A percentile compares a stretch with the other conserved stretches of the same genome.
Evolutionary conservation across 2,797 vertebrate species (phyloP).

Genomic region (Macrochelys suwanniensis): DNA sequence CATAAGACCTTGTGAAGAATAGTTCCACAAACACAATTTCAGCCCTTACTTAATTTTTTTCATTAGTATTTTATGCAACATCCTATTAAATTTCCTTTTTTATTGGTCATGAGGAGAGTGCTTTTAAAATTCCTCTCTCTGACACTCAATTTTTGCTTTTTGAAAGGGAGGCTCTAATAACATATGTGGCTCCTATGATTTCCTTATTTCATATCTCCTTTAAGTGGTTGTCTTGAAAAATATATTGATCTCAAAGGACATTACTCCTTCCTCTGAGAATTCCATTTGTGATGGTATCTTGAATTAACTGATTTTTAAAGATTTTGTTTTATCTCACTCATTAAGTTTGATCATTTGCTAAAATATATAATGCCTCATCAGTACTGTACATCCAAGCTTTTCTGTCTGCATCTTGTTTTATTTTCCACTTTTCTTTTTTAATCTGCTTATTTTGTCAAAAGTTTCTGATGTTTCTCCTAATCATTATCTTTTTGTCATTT

Average conservation of each 20-base stretch:
- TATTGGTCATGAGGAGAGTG: neutral
- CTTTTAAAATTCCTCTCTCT: neutral
- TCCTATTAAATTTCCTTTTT: neutral
- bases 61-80: neutral
- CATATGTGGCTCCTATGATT: neutral
- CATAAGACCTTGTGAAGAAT: neutral
- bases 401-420: neutral
- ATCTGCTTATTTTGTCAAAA: neutral
- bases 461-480: neutral
- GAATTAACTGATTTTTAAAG: neutral
- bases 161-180: neutral
- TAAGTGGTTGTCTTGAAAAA: conserved; percentile 44
- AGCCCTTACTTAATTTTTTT: neutral
- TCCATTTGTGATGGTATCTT: conserved; percentile 24
- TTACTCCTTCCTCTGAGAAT: conserved; percentile 3
- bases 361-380: neutral
- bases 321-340: conserved; percentile 9
- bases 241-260: conserved; percentile 47
- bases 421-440: neutral
- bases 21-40: neutral
- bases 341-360: neutral
- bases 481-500: conserved; percentile 23
- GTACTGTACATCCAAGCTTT: neutral
- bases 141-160: neutral
- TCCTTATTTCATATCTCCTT: conserved; percentile 8